A percentile compares a stretch with the other conserved stretches of the same genome.
phyloP scores from a whole-genome alignment of 2,888 invertebrate species.

The Drosophila paramelanica region DNA sequence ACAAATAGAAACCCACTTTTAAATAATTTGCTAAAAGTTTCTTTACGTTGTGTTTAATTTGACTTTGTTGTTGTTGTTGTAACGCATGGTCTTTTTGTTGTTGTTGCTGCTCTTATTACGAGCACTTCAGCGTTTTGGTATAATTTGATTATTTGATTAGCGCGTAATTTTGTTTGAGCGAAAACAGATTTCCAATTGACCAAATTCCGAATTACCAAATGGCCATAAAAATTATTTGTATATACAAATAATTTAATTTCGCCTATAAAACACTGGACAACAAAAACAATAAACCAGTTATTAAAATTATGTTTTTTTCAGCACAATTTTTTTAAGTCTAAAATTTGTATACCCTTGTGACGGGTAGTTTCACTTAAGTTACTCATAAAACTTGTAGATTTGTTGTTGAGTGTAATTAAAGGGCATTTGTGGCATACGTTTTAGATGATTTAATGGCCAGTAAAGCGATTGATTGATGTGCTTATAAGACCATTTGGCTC shows the following conservation, averaged over 20 bases:
- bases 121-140: slow-evolving; percentile 15
- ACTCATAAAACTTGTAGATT: not conserved
- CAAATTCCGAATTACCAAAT: slow-evolving; percentile 23
- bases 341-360: too few relatives aligned
- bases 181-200: slow-evolving; percentile 47
- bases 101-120: not conserved
- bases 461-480: slow-evolving; percentile 55
- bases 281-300: slow-evolving; percentile 8
- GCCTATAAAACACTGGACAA: slow-evolving; percentile 20
- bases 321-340: not conserved
- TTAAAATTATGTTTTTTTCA: not conserved
- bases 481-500: slow-evolving; percentile 18
- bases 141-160: slow-evolving; percentile 50
- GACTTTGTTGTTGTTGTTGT: not conserved
- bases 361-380: too few relatives aligned
- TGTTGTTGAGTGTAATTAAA: slow-evolving; percentile 32
- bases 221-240: slow-evolving; percentile 28
- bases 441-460: slow-evolving; percentile 35
- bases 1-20: slow-evolving; percentile 10
- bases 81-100: not conserved
- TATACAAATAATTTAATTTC: slow-evolving; percentile 23
- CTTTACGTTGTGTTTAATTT: not conserved
- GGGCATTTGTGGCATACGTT: slow-evolving; percentile 23
- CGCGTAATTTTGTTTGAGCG: slow-evolving; percentile 39
- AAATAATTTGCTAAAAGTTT: not conserved